Conservation (phyloP, 92 coral and sea anemone species). For the Bergia puertoricense region DNA sequence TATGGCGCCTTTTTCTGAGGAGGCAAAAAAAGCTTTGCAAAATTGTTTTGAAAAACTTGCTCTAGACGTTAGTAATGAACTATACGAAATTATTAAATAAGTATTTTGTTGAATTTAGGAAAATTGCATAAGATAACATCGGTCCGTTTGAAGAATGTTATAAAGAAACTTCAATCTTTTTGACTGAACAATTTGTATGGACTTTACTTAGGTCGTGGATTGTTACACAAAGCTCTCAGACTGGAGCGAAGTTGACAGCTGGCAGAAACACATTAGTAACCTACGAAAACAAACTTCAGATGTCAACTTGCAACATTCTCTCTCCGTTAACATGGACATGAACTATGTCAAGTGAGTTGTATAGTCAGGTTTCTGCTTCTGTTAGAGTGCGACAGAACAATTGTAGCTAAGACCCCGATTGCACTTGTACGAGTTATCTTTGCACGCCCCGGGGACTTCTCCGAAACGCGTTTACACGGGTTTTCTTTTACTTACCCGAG, state of each 20-base stretch:
- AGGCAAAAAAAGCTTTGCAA: no score
- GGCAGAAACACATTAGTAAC: conserved; percentile 85
- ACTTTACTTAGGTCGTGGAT: conserved; percentile 68
- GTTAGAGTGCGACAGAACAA: no score
- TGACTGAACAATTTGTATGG: background rate
- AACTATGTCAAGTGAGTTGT: conserved; percentile 86
- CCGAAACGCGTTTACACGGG: no score
- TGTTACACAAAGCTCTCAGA: conserved; percentile 89
- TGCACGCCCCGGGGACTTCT: no score
- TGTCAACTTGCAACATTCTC: conserved; percentile 76
- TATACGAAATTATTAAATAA: no score
- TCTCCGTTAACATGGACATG: conserved; percentile 72
- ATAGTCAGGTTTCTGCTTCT: background rate
- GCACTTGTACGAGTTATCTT: no score
- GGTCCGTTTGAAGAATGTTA: background rate
- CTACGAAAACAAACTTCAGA: conserved; percentile 76
- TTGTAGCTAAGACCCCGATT: background rate
- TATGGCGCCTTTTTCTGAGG: no score
- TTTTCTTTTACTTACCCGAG: no score
- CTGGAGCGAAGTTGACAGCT: conserved; percentile 91
- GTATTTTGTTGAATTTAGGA: background rate
- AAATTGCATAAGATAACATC: background rate
- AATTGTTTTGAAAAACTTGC: no score
- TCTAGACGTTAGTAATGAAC: background rate
- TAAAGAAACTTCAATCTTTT: background rate